These are phyloP conservation scores for Dendroctonus ponderosae DNA, from an alignment of 1,140 invertebrate genomes.

Conservation along the genomic window DNA sequence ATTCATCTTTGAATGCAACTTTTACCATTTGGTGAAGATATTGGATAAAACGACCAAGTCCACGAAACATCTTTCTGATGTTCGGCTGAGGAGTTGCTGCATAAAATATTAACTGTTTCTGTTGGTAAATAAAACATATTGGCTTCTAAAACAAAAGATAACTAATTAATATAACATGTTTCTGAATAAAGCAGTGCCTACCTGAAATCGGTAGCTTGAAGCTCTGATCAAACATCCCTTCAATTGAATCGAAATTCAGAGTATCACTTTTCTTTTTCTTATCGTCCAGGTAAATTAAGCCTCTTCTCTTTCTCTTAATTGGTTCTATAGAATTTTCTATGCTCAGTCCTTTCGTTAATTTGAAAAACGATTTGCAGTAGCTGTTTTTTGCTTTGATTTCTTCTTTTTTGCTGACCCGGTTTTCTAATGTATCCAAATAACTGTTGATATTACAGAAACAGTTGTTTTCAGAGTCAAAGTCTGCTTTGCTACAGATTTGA, in stretches of 20 bases:
- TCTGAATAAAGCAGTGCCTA: neutral
- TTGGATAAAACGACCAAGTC: conserved; percentile 12
- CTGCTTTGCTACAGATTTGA: neutral
- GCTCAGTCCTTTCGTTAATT: conserved; percentile 1
- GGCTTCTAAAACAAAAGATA: too few relatives aligned
- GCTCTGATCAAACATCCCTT: neutral
- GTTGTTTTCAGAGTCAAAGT: neutral
- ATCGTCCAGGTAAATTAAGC: conserved; percentile 3
- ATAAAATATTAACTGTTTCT: conserved; percentile 10
- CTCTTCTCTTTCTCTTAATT: conserved; percentile 3
- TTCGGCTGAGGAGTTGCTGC: neutral
- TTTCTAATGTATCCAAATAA: neutral
- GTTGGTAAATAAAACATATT: conserved; percentile 8
- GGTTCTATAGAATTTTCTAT: neutral
- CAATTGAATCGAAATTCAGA: neutral
- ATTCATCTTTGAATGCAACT: too few relatives aligned
- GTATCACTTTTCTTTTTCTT: neutral
- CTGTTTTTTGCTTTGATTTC: neutral
- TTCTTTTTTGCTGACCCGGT: neutral
- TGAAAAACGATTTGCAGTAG: conserved; percentile 5
- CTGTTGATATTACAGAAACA: neutral
- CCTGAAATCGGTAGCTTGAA: neutral
- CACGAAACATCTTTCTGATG: neutral
- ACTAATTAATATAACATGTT: too few relatives aligned
- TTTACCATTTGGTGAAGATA: conserved; percentile 6